Conservation (phyloP, 2,113 vertebrate species). For the Anoplopoma fimbria region DNA sequence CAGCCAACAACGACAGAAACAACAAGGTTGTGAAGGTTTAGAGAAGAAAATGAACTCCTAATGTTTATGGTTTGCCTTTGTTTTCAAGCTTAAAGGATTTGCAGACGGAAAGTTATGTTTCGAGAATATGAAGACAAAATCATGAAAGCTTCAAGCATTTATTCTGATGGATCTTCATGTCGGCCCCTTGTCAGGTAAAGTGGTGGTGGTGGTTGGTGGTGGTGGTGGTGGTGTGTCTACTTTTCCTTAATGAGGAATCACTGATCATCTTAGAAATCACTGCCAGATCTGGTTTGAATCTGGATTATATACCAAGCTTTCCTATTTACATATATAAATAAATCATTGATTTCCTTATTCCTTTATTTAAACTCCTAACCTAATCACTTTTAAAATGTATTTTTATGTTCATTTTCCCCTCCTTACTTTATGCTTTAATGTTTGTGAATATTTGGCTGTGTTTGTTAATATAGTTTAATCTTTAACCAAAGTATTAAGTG, state of each 20-base stretch:
- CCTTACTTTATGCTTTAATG: neutral
- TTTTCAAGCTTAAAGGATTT: slow-evolving; percentile 23
- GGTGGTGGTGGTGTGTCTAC: neutral
- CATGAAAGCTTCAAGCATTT: slow-evolving; percentile 12
- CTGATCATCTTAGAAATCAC: neutral
- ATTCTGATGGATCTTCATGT: slow-evolving; percentile 8
- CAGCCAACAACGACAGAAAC: neutral
- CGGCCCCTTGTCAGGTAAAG: slow-evolving; percentile 59
- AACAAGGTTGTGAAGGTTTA: neutral
- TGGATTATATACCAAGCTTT: neutral
- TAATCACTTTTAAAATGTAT: neutral
- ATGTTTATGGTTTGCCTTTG: slow-evolving; percentile 6
- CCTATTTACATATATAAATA: neutral
- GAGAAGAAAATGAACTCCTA: neutral
- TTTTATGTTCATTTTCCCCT: neutral
- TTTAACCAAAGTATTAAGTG: neutral
- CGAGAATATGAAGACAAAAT: slow-evolving; percentile 40
- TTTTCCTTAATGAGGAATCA: neutral
- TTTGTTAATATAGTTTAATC: neutral
- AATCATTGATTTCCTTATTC: neutral
- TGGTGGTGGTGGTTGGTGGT: neutral
- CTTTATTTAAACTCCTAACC: neutral
- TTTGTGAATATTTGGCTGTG: neutral
- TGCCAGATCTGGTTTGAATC: neutral
- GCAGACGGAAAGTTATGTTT: slow-evolving; percentile 32